Evolutionary conservation across 2,113 vertebrate genomes (phyloP).

Genomic region (Jaculus jaculus): DNA sequence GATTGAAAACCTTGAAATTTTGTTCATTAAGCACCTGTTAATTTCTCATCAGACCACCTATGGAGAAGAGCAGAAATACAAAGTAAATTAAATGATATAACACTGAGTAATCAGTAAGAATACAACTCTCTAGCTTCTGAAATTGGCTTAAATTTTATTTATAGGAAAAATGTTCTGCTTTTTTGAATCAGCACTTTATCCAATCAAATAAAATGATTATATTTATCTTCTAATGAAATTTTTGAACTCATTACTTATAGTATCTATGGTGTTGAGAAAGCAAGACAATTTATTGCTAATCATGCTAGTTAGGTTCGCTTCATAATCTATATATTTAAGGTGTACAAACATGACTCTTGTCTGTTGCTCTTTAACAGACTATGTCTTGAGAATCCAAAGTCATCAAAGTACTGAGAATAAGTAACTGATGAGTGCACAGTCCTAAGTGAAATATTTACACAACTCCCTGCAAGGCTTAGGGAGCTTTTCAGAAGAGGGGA

Average conservation of each 20-base stretch:
- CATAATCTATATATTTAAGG: neutral
- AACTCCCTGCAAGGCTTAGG: no score
- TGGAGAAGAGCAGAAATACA: neutral
- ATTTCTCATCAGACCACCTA: neutral
- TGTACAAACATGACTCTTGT: neutral
- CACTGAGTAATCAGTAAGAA: neutral
- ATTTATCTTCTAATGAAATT: neutral
- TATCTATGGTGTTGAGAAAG: neutral
- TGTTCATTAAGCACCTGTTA: constrained; percentile 26
- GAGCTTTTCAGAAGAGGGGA: no score
- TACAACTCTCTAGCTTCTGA: neutral
- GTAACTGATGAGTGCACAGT: no score
- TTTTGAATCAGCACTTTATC: neutral
- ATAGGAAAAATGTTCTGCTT: neutral
- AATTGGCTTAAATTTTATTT: neutral
- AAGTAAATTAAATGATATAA: neutral
- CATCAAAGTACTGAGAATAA: no score
- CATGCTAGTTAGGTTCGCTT: neutral
- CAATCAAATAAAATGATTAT: neutral
- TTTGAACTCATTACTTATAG: neutral
- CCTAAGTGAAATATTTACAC: no score
- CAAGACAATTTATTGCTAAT: neutral
- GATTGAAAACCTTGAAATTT: neutral
- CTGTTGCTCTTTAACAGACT: neutral
- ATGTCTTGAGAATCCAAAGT: no score